Evolutionary conservation across 2,797 vertebrate genomes (phyloP).

Genomic region (Brachyrhaphis roseni): DNA sequence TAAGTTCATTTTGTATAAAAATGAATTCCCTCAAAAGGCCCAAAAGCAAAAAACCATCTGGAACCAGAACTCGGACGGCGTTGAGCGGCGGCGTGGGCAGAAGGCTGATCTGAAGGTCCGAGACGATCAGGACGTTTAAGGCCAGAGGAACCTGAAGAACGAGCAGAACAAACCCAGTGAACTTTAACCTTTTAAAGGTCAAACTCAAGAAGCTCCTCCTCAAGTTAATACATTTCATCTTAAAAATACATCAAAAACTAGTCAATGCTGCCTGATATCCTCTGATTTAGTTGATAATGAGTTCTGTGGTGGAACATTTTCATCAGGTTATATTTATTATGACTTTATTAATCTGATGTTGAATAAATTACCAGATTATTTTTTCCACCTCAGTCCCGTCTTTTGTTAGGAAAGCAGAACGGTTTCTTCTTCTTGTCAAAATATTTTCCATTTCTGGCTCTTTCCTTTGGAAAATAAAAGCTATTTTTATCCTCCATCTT

Average conservation of each 20-base stretch:
- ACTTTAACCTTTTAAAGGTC: not conserved
- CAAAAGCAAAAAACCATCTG: not conserved
- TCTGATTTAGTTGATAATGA: not conserved
- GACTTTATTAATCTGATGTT: too few relatives aligned
- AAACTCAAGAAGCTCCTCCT: not conserved
- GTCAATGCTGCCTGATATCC: too few relatives aligned
- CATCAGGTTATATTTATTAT: too few relatives aligned
- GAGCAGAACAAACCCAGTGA: not conserved
- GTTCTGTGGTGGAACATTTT: too few relatives aligned
- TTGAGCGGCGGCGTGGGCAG: conserved; percentile 20
- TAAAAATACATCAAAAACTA: not conserved
- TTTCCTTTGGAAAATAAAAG: too few relatives aligned
- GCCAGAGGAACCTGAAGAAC: conserved; percentile 8
- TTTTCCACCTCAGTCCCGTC: too few relatives aligned
- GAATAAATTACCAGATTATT: too few relatives aligned
- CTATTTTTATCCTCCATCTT: too few relatives aligned
- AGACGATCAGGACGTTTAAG: conserved; percentile 3
- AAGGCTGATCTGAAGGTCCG: conserved; percentile 5
- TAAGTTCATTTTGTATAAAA: conserved; percentile 3
- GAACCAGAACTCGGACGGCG: not conserved
- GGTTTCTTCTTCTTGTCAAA: too few relatives aligned
- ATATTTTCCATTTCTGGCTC: too few relatives aligned
- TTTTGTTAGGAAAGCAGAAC: too few relatives aligned
- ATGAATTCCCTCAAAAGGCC: conserved; percentile 4
- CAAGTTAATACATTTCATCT: not conserved